Evolutionary conservation across 92 coral and sea anemone species (phyloP), one percentile per base, ranked within the genome.

Genomic region (Epizoanthus scotinus): DNA sequence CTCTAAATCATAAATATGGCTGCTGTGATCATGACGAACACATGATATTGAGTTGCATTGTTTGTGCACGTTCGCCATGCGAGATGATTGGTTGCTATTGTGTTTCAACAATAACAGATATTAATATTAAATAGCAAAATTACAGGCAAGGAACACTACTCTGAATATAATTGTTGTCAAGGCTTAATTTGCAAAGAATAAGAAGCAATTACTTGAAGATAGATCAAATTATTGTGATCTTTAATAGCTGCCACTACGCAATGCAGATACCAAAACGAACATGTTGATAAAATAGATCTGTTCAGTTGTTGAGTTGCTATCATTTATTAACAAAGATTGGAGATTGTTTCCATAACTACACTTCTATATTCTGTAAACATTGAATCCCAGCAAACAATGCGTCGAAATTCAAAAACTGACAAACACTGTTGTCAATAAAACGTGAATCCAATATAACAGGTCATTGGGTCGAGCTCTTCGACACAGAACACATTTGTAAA

Each of bases 331-430:
- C 50, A 10, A 10, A 44, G 50, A 44, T 44, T 18, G 2, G 38
- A 52, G 63, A 24, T 52, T 47, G 78, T 71, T 71, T 15, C 78
- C 78, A 71, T 71, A 71, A 71, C 78, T 71, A 71, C 78, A 5
- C 29, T 47, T 63, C 68, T 3, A 34, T 34, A 52, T n/a, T 5
- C 61, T 53, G 44, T 71, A 71, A 52, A 70, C 59, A 70, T 34
- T 34, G 40, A 34, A 34, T 5, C 40, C 40, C 40, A 34, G 40
- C 40, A 34, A 34, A 34, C 40, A 34, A 34, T 34, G 40, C 40
- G 2, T 34, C 6, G 40, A 34, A 34, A 6, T 34, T 34, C 40
- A 34, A 34, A 34, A 34, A 34, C 40, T 34, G 40, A 34, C 40
- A 34, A 34, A 34, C 40, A 34, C 40, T 34, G 40, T 6, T 34